These are phyloP conservation scores for Liparis tanakae DNA, from an alignment of 2,797 vertebrate species.

Conservation along the genomic window DNA sequence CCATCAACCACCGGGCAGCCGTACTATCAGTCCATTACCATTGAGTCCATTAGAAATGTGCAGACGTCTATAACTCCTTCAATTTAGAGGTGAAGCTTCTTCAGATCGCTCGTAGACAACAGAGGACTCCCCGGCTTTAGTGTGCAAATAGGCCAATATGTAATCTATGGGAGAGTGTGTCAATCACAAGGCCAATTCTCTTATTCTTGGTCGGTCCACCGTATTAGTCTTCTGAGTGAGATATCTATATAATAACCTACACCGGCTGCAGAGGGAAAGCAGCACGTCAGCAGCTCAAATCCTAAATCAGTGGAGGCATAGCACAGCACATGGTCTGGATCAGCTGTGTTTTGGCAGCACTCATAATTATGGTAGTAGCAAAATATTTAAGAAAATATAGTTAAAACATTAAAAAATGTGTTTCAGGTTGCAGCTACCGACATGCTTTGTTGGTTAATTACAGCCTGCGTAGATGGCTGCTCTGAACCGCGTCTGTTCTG, in stretches of 20 bases:
- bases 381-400: not conserved
- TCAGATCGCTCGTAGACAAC: slow-evolving; percentile 54
- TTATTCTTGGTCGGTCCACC: not conserved
- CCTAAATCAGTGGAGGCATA: not conserved
- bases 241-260: not conserved
- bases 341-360: not conserved
- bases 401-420: not conserved
- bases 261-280: not conserved
- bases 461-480: not conserved
- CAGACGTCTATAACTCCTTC: slow-evolving; percentile 54
- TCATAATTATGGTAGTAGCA: not conserved
- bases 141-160: slow-evolving; percentile 16
- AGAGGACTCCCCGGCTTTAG: slow-evolving; percentile 17
- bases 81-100: slow-evolving; percentile 40
- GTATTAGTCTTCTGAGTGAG: slow-evolving; percentile 6
- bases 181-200: not conserved
- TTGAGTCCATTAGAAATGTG: slow-evolving; percentile 70
- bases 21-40: slow-evolving; percentile 57
- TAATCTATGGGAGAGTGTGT: slow-evolving; percentile 1
- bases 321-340: not conserved
- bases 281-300: not conserved
- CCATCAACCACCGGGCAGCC: slow-evolving; percentile 47
- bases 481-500: not conserved
- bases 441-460: not conserved
- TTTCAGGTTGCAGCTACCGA: not conserved